Evolutionary conservation across 1,140 invertebrate species (phyloP).

Genomic region (Ylistrum balloti): DNA sequence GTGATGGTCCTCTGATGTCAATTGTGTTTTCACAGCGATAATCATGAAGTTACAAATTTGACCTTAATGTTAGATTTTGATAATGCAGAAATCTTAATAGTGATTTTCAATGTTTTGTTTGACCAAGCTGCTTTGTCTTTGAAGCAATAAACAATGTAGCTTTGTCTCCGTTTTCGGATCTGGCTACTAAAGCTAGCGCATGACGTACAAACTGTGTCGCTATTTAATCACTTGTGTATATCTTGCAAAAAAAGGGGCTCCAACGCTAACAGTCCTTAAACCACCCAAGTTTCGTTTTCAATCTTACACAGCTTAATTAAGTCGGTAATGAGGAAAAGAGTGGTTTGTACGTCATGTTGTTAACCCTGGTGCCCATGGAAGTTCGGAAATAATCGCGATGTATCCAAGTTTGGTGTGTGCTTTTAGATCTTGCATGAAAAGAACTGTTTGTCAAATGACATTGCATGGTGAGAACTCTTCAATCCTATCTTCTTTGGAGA

Average conservation of each 20-base stretch:
- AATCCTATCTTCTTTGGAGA: constrained; percentile 16
- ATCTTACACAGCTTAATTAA: background rate
- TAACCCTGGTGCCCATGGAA: background rate
- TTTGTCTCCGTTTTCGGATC: no score
- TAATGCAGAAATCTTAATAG: no score
- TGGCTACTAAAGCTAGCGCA: no score
- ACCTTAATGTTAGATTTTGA: no score
- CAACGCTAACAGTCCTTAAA: background rate
- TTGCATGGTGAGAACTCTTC: background rate
- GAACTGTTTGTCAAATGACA: constrained; percentile 22
- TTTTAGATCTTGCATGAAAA: constrained; percentile 37
- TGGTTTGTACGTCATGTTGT: background rate
- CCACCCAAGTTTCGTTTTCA: background rate
- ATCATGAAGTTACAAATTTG: no score
- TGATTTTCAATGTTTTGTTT: no score
- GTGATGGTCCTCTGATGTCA: no score
- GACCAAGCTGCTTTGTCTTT: no score
- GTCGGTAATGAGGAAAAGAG: background rate
- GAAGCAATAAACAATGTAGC: no score
- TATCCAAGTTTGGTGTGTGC: background rate
- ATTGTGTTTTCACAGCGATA: no score
- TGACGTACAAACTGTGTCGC: no score
- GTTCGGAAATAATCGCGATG: constrained; percentile 31
- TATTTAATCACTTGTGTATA: background rate
- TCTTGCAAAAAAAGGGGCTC: background rate